These are phyloP conservation scores for Amphipyra tragopoginis DNA, from an alignment of 2,888 invertebrate species.

Conservation along the genomic window DNA sequence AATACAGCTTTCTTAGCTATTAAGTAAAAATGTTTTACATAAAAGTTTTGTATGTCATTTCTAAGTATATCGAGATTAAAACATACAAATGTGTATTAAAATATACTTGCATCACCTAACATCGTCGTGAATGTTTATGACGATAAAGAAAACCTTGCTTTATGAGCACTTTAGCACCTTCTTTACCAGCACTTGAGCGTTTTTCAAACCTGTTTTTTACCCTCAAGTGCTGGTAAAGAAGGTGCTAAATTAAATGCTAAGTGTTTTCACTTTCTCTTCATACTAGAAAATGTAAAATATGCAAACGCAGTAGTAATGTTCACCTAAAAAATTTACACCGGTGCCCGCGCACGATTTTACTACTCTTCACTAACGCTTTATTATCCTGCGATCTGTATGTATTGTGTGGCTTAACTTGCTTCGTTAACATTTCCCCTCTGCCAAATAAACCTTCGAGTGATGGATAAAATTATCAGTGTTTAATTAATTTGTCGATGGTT, in stretches of 20 bases:
- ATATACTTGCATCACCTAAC: constrained; percentile 11
- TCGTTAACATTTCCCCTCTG: constrained; percentile 3
- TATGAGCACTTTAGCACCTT: background rate
- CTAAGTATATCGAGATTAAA: constrained; percentile 26
- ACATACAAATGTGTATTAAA: background rate
- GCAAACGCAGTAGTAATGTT: background rate
- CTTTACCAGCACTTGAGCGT: too few relatives aligned
- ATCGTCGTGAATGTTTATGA: constrained; percentile 14
- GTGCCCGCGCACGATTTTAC: background rate
- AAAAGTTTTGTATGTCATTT: constrained; percentile 15
- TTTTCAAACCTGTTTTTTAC: too few relatives aligned
- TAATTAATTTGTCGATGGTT: constrained; percentile 12
- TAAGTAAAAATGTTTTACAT: constrained; percentile 12
- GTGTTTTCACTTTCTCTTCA: background rate
- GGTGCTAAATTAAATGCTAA: background rate
- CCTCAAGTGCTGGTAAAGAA: too few relatives aligned
- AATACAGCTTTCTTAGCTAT: constrained; percentile 19
- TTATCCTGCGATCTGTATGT: constrained; percentile 7
- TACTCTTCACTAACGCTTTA: constrained; percentile 1
- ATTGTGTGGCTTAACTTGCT: background rate
- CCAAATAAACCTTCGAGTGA: constrained; percentile 10
- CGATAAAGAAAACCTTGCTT: constrained; percentile 4
- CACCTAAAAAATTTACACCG: too few relatives aligned
- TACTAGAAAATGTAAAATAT: background rate
- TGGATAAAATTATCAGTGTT: constrained; percentile 7